Evolutionary conservation across 2,888 invertebrate species (phyloP).

Genomic region (Pteria penguin): DNA sequence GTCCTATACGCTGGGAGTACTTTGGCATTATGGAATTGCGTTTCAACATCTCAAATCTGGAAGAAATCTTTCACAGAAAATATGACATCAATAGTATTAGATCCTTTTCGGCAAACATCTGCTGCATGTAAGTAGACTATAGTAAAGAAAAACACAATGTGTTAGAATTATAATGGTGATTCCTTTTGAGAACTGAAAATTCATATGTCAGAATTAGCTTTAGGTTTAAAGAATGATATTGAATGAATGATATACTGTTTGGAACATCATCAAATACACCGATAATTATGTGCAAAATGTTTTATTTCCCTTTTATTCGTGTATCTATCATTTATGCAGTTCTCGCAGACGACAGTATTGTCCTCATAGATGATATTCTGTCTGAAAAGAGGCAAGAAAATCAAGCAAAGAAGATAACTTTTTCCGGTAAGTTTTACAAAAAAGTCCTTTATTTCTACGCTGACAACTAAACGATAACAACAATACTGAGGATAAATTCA

Average conservation of each 20-base stretch:
- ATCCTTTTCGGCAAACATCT: slow-evolving; percentile 48
- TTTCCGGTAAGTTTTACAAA: no score
- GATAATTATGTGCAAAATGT: no score
- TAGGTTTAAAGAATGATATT: no score
- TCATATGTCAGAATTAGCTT: no score
- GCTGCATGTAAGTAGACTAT: slow-evolving; percentile 23
- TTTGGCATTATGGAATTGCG: slow-evolving; percentile 19
- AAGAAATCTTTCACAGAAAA: slow-evolving; percentile 40
- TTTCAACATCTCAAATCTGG: slow-evolving; percentile 41
- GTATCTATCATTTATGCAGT: not conserved
- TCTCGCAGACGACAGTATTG: slow-evolving; percentile 14
- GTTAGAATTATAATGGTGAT: no score
- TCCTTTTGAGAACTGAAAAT: no score
- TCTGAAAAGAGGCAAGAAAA: not conserved
- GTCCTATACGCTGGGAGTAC: slow-evolving; percentile 5
- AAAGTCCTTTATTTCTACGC: no score
- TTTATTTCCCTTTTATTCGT: not conserved
- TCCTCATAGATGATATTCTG: slow-evolving; percentile 12
- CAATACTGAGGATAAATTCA: no score
- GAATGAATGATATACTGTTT: no score
- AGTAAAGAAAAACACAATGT: no score
- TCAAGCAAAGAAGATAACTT: slow-evolving; percentile 5
- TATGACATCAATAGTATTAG: slow-evolving; percentile 42
- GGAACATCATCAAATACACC: no score
- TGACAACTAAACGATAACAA: no score